Evolutionary conservation across 2,113 vertebrate genomes (phyloP).

Genomic region (Galemys pyrenaicus): DNA sequence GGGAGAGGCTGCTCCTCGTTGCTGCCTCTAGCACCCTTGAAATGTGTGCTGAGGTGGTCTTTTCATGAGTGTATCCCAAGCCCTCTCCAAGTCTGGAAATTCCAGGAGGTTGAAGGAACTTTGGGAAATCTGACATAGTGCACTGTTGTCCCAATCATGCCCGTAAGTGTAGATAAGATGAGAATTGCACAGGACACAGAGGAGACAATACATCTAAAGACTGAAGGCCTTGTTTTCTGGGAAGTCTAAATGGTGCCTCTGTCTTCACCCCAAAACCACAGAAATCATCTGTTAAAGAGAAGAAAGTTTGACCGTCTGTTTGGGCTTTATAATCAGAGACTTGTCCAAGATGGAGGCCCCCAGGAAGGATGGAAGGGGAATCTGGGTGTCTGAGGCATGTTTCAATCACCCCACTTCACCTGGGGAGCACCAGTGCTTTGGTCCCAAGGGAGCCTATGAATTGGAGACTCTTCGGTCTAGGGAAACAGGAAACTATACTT

Average conservation of each 20-base stretch:
- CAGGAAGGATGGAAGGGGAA: fast-evolving
- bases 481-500: neutral
- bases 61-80: neutral
- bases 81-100: neutral
- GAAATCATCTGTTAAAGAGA: neutral
- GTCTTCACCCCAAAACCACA: neutral
- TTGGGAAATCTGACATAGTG: fast-evolving
- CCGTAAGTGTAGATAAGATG: too few relatives aligned
- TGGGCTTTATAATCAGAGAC: neutral
- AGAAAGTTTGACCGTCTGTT: neutral
- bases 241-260: neutral
- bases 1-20: fast-evolving
- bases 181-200: too few relatives aligned
- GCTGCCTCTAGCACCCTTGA: neutral
- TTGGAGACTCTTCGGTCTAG: fast-evolving
- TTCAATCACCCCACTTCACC: too few relatives aligned
- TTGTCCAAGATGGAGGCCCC: neutral
- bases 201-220: neutral
- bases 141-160: neutral
- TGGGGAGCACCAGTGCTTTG: neutral
- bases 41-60: neutral
- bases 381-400: neutral
- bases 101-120: neutral
- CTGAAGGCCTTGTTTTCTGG: neutral
- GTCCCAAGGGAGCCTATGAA: neutral